Evolutionary conservation across 2,113 vertebrate genomes (phyloP).

Genomic region (Oryzias curvinotus): DNA sequence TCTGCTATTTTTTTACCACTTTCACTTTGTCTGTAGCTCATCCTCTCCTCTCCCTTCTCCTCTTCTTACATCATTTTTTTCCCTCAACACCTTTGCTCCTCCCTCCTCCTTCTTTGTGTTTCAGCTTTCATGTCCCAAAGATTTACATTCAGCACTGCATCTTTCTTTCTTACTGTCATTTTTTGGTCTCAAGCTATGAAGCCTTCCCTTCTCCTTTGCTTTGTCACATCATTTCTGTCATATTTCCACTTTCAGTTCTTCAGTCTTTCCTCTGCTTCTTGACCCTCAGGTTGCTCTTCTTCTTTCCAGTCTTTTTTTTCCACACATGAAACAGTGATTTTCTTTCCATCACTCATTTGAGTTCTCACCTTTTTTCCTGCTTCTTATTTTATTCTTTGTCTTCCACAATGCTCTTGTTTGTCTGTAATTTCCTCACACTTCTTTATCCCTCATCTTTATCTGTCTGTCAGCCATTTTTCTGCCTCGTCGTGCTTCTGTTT

Average conservation of each 20-base stretch:
- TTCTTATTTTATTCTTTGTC: not conserved
- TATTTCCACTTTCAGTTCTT: not conserved
- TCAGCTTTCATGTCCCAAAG: conserved; percentile 31
- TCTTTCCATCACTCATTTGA: not conserved
- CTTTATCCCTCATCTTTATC: no score
- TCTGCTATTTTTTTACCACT: conserved; percentile 33
- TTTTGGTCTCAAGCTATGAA: conserved; percentile 15
- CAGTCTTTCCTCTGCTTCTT: not conserved
- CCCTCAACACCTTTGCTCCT: conserved; percentile 24
- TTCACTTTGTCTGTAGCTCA: conserved; percentile 31
- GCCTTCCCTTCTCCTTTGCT: not conserved
- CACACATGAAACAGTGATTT: not conserved
- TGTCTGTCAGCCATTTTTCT: no score
- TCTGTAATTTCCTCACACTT: no score
- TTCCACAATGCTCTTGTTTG: no score
- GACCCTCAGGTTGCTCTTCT: not conserved
- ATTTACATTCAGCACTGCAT: conserved; percentile 41
- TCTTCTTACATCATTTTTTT: conserved; percentile 48
- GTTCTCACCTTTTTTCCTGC: no score
- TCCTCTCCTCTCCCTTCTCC: conserved; percentile 14
- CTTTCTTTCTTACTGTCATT: conserved; percentile 24
- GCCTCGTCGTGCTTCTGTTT: no score
- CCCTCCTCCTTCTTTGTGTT: conserved; percentile 15
- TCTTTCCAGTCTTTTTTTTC: not conserved
- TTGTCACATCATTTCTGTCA: not conserved